Conservation (phyloP, 2,113 vertebrate genomes). For the Gambusia affinis region DNA sequence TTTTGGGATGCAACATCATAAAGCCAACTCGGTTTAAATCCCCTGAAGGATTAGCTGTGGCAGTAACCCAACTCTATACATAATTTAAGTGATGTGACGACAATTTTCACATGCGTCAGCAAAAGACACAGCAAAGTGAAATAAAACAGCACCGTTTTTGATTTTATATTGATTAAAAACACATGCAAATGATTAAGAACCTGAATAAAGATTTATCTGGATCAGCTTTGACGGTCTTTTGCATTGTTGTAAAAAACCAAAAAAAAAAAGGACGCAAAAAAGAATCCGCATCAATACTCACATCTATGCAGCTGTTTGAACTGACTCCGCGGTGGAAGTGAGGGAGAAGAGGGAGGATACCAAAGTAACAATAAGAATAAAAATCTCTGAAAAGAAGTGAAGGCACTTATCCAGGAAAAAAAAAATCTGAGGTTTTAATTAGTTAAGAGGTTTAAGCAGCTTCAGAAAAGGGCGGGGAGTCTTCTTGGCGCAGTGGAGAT, state of each 20-base stretch:
- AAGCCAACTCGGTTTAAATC: background rate
- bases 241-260: background rate
- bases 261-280: constrained; percentile 23
- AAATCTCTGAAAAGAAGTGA: constrained; percentile 17
- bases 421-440: constrained; percentile 27
- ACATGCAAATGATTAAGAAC: background rate
- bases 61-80: constrained; percentile 31
- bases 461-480: constrained; percentile 23
- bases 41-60: background rate
- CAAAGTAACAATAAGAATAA: constrained; percentile 35
- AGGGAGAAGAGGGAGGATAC: constrained; percentile 51
- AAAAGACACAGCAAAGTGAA: constrained; percentile 47
- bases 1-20: background rate
- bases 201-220: background rate
- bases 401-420: constrained; percentile 30
- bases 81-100: constrained; percentile 54
- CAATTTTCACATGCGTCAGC: constrained; percentile 69
- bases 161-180: background rate
- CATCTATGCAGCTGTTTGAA: constrained; percentile 79
- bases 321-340: constrained; percentile 61
- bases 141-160: constrained; percentile 33
- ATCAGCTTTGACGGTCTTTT: no score
- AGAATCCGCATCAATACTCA: constrained; percentile 78
- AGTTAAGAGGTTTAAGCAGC: constrained; percentile 39
- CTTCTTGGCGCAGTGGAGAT: constrained; percentile 57